These are phyloP conservation scores for Megaustenia siamemsis DNA, from an alignment of 2,888 invertebrate species.

Conservation along the genomic window DNA sequence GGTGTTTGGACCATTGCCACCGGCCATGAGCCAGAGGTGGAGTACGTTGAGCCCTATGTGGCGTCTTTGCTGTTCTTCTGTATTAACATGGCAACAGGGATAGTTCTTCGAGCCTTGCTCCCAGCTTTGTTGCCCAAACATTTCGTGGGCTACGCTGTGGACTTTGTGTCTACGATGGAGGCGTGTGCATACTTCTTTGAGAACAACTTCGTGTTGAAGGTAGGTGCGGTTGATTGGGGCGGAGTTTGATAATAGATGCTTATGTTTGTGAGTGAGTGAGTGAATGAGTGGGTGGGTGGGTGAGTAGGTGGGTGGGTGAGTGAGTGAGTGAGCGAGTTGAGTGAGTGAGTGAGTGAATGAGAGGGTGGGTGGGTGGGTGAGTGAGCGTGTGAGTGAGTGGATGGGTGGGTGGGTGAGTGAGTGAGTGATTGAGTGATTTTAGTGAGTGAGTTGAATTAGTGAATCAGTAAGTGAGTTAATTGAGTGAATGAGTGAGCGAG, in stretches of 20 bases:
- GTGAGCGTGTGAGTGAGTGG: background rate
- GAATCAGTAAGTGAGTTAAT: background rate
- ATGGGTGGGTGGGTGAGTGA: background rate
- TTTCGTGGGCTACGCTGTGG: slow-evolving; percentile 63
- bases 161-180: slow-evolving; percentile 73
- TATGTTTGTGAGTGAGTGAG: background rate
- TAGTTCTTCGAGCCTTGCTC: slow-evolving; percentile 64
- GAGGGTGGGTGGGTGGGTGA: background rate
- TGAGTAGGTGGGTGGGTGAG: background rate
- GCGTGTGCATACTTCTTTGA: slow-evolving; percentile 76
- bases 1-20: slow-evolving; percentile 55
- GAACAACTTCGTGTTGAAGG: slow-evolving; percentile 72
- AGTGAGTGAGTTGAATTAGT: background rate
- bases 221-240: background rate
- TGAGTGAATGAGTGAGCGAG: background rate
- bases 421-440: background rate
- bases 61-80: slow-evolving; percentile 70
- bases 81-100: slow-evolving; percentile 67
- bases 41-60: slow-evolving; percentile 68
- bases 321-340: no score
- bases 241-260: background rate
- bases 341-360: background rate
- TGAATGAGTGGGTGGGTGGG: background rate
- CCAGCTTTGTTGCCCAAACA: slow-evolving; percentile 58
- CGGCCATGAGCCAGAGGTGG: slow-evolving; percentile 61